phyloP scores from a whole-genome alignment of 2,888 invertebrate genomes.

The Opisthograptis luteolata region DNA sequence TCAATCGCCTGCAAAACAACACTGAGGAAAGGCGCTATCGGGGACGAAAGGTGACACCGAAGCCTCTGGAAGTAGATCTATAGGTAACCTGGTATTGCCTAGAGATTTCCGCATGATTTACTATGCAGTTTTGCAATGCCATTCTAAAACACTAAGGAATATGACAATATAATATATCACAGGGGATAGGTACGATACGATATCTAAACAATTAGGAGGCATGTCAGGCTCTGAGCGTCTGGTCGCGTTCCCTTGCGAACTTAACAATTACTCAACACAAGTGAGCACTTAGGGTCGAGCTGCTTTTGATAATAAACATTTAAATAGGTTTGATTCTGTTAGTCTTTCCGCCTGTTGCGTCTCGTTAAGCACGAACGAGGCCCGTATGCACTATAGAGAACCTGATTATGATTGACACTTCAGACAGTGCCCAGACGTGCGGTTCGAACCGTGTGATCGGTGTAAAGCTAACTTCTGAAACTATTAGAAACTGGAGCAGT shows the following conservation, averaged over 20 bases:
- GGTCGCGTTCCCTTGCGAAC: conserved; percentile 35
- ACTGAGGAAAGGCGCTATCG: conserved; percentile 76
- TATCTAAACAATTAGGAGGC: conserved; percentile 32
- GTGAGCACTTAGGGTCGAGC: conserved; percentile 32
- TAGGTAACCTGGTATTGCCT: conserved; percentile 53
- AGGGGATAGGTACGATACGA: conserved; percentile 30
- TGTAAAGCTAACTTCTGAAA: conserved; percentile 24
- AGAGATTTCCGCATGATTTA: conserved; percentile 35
- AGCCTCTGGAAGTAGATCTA: conserved; percentile 67
- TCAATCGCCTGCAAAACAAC: conserved; percentile 78
- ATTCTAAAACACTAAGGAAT: conserved; percentile 19
- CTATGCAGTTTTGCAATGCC: conserved; percentile 40
- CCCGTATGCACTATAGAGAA: conserved; percentile 49
- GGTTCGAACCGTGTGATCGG: conserved; percentile 14
- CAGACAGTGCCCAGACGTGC: conserved; percentile 51
- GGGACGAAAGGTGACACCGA: conserved; percentile 78
- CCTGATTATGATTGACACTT: conserved; percentile 70
- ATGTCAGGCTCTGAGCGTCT: conserved; percentile 30
- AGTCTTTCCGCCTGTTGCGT: conserved; percentile 43
- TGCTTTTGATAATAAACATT: conserved; percentile 35
- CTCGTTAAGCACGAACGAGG: conserved; percentile 42
- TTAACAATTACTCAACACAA: conserved; percentile 32
- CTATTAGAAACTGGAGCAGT: conserved; percentile 34
- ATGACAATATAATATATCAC: conserved; percentile 3
- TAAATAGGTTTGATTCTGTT: conserved; percentile 35